These are phyloP conservation scores for Galerucella calmariensis DNA, from an alignment of 2,888 invertebrate genomes.

Conservation along the genomic window DNA sequence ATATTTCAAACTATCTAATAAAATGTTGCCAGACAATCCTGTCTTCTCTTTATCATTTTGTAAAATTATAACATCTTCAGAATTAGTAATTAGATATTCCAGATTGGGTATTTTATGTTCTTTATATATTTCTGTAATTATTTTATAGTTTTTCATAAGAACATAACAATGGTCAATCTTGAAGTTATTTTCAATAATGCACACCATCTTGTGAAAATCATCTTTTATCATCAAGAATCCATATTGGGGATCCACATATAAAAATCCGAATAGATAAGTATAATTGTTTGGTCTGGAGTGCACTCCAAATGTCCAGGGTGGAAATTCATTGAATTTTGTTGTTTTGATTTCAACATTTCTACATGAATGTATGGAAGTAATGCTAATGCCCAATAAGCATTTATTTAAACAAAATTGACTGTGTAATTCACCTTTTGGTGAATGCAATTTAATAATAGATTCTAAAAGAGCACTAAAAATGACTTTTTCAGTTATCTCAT, in stretches of 20 bases:
- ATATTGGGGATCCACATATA: conserved; percentile 34
- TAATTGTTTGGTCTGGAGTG: conserved; percentile 32
- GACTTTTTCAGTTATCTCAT: neutral
- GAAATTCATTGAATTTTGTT: conserved; percentile 21
- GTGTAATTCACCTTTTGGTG: too few species aligned
- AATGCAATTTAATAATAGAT: conserved; percentile 1
- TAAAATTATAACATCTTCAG: conserved; percentile 32
- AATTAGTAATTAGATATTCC: conserved; percentile 41
- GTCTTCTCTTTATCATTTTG: neutral
- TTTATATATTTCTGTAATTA: conserved; percentile 41
- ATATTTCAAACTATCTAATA: neutral
- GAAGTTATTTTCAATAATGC: conserved; percentile 7
- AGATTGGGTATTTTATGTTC: conserved; percentile 31
- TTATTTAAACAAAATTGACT: conserved; percentile 16
- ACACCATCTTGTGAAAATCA: conserved; percentile 27
- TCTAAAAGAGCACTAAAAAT: conserved; percentile 3
- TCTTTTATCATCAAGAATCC: conserved; percentile 38
- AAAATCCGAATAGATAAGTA: conserved; percentile 33
- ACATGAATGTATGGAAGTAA: conserved; percentile 35
- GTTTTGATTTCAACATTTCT: conserved; percentile 26
- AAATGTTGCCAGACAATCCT: conserved; percentile 3
- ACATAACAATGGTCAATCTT: conserved; percentile 33
- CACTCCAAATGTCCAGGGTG: conserved; percentile 40
- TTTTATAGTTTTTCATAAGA: conserved; percentile 33
- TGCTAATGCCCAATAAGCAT: conserved; percentile 11